These are phyloP conservation scores for Glaucidium brasilianum DNA, from an alignment of 2,113 vertebrate species.

Conservation along the genomic window DNA sequence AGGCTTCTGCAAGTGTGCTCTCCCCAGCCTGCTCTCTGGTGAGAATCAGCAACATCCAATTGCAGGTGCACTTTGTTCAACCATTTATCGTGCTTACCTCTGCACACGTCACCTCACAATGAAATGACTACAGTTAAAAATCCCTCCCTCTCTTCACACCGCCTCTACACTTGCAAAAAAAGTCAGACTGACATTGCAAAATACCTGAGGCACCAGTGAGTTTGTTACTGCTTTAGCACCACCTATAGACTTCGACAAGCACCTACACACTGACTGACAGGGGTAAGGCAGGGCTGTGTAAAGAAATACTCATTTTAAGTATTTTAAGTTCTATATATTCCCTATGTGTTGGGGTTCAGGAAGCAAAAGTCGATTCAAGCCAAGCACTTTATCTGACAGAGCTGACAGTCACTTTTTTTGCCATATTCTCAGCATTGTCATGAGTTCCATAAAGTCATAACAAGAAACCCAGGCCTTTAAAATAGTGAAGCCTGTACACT, in stretches of 20 bases:
- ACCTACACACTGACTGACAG: rapidly evolving
- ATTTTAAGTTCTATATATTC: rapidly evolving
- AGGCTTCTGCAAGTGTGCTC: background rate
- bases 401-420: background rate
- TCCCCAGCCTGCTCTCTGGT: background rate
- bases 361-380: background rate
- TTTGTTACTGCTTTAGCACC: background rate
- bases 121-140: background rate
- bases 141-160: background rate
- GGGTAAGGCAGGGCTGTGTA: background rate
- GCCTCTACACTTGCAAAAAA: background rate
- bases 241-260: background rate
- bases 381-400: background rate
- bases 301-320: background rate
- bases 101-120: background rate
- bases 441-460: background rate
- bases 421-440: background rate
- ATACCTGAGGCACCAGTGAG: background rate
- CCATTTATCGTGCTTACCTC: background rate
- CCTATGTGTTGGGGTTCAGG: background rate
- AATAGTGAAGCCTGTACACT: background rate
- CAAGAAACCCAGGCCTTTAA: background rate
- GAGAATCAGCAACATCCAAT: background rate
- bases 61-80: background rate
- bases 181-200: background rate